Evolutionary conservation across 2,888 invertebrate genomes (phyloP), one percentile per base, ranked within the genome.

Genomic region (Melanostoma mellinum): DNA sequence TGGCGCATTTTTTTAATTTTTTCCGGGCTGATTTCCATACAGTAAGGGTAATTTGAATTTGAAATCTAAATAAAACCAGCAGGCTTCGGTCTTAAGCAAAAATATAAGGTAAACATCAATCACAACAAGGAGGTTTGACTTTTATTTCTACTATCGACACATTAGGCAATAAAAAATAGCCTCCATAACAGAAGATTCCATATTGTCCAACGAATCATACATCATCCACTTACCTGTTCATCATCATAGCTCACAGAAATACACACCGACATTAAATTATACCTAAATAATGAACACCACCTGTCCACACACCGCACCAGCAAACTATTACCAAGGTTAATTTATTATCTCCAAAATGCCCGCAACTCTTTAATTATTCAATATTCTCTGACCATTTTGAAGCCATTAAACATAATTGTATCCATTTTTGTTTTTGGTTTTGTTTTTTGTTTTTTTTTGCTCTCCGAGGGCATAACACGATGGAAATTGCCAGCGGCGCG

Each of bases 371-470:
- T 72, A 68, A 60, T 33, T 55, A 55, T 63, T 75, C 79, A 56
- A 73, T 48, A 63, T 65, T 0, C 20, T 68, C 55, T 48, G 53
- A 68, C 68, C 63, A 68, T 20, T 52, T 82, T 82, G 73, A 69
- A 73, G 58, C 73, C 78, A 82, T 82, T 82, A 82, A 53, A 65
- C 46, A 42, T 78, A 82, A 74, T 77, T 46, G 44, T 71, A 69
- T 38, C 20, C 20, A 20, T 20, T 20, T 20, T 20, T 20, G 20
- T 20, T 20, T 20, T 20, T 20, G 20, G 20, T 20, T 20, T 20
- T 20, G 0, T 20, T 20, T 20, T 20, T 20, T 20, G 0, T 20
- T 20, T 20, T 20, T 20, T 20, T 20, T 20, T 20, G 55, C 10
- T 69, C 61, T 77, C 50, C 3, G 60, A 35, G 55, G 38, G 8